A percentile compares a stretch with the other conserved stretches of the same genome.
Evolutionary conservation across 1,140 invertebrate genomes (phyloP).

Genomic region (Drosophila nebulosa): DNA sequence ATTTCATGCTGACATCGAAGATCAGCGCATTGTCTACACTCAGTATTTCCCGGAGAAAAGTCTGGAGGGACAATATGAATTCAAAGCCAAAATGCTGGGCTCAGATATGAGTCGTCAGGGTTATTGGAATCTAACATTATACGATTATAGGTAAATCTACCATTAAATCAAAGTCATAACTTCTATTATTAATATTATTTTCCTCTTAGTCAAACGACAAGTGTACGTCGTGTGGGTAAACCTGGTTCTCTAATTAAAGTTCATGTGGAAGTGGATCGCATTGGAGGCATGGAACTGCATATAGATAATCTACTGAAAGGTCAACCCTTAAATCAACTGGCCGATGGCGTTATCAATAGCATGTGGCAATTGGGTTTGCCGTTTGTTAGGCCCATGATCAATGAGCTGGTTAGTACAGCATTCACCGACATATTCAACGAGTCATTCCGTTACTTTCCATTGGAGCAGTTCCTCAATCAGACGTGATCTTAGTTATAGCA

Average conservation of each 20-base stretch:
- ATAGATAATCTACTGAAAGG: slow-evolving; percentile 87
- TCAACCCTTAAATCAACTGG: slow-evolving; percentile 84
- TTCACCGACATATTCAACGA: slow-evolving; percentile 91
- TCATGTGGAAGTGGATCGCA: slow-evolving; percentile 86
- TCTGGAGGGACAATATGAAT: slow-evolving; percentile 86
- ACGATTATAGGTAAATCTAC: slow-evolving; percentile 83
- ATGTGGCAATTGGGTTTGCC: slow-evolving; percentile 89
- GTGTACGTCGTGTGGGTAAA: slow-evolving; percentile 83
- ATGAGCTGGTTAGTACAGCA: slow-evolving; percentile 89
- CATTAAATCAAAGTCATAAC: too few species aligned
- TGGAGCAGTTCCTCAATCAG: slow-evolving; percentile 82
- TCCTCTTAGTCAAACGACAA: slow-evolving; percentile 85
- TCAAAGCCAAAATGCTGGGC: slow-evolving; percentile 84
- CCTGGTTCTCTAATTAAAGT: slow-evolving; percentile 83
- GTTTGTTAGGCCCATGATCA: slow-evolving; percentile 87
- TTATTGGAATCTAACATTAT: slow-evolving; percentile 87
- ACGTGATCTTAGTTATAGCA: slow-evolving; percentile 26
- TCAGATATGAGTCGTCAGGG: slow-evolving; percentile 84
- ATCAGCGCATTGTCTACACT: slow-evolving; percentile 86
- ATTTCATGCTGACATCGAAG: slow-evolving; percentile 87
- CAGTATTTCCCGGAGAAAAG: slow-evolving; percentile 91
- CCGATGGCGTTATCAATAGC: slow-evolving; percentile 84
- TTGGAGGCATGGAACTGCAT: slow-evolving; percentile 88
- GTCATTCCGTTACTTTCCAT: slow-evolving; percentile 86
- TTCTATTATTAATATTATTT: too few species aligned